Evolutionary conservation across 2,888 invertebrate genomes (phyloP), one percentile per base, ranked within the genome.

Genomic region (Cosmia trapezina): DNA sequence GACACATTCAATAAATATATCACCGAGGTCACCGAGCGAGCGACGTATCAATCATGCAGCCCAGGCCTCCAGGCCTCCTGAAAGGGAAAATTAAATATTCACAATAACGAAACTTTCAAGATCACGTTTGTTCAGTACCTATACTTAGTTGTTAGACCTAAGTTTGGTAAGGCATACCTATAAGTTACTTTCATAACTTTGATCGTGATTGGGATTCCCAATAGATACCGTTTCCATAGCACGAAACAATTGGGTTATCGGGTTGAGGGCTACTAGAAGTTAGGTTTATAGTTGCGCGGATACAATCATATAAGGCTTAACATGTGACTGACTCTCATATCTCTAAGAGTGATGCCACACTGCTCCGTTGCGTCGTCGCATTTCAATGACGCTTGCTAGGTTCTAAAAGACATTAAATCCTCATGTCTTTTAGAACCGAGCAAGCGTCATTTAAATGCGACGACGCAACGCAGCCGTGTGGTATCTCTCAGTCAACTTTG

Each of bases 1-100:
- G 67, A 71, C 73, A 78, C 65, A 66, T 76, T 73, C 63, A 73
- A 75, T 75, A 82, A 82, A 70, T 73, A 67, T 67, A 78, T 70
- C 68, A 54, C 70, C 43, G 67, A 63, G 49, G 75, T 70, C 68
- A 54, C 70, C 43, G 67, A 63, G 49, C 37, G 43, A 53, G 60
- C 33, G 11, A 64, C 12, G 63, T 60, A 80, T 80, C 80, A 77
- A 80, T 84, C 74, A 77, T 80, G 70, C 73, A 77, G 22, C 33
- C 56, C 47, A 60, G n/a, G 45, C 33, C 63, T 69, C 41, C 71
- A 73, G 28, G 53, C 49, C 41, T 67, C 28, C 49, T 64, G 74
- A 82, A 79, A 70, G 65, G 64, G 43, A 60, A 22, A 68, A 64
- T 80, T 79, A 77, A 82, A 70, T 83, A 85, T 83, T 85, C 69